Percentiles rank a stretch among this genome's conserved stretches.
These are phyloP conservation scores for Druceiella hillmani DNA, from an alignment of 2,888 invertebrate genomes.

Conservation along the genomic window DNA sequence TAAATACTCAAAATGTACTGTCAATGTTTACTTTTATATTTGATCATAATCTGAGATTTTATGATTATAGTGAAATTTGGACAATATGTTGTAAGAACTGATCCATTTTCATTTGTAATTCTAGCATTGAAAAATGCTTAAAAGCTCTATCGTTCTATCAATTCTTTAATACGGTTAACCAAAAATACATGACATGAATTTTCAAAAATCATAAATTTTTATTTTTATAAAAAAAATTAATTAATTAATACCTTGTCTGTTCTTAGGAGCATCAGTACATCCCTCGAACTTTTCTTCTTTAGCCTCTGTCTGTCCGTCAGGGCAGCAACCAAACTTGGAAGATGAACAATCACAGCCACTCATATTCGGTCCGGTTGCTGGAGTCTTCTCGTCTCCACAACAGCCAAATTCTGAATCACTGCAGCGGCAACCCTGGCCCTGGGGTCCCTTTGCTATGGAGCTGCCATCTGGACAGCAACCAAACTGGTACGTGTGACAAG, in stretches of 20 bases:
- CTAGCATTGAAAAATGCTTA: too few species aligned
- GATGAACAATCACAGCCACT: constrained; percentile 80
- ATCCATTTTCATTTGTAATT: too few species aligned
- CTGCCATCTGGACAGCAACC: constrained; percentile 88
- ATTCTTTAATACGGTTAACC: too few species aligned
- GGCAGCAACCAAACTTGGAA: constrained; percentile 79
- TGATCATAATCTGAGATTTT: too few species aligned
- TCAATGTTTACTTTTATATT: too few species aligned
- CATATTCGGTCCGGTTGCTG: constrained; percentile 68
- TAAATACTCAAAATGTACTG: too few species aligned
- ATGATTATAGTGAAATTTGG: too few species aligned
- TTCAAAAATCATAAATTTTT: too few species aligned
- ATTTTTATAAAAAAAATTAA: too few species aligned
- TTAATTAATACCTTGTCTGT: constrained; percentile 54
- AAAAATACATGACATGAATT: too few species aligned
- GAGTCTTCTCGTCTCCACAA: constrained; percentile 77
- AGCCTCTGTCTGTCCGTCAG: constrained; percentile 75
- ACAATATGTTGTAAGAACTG: too few species aligned
- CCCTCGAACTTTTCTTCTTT: constrained; percentile 79
- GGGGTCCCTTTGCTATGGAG: constrained; percentile 63
- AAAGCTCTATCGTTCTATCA: too few species aligned
- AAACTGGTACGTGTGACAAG: constrained; percentile 79
- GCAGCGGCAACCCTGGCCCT: constrained; percentile 68
- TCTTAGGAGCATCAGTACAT: constrained; percentile 65
- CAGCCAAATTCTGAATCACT: constrained; percentile 71